These are phyloP conservation scores for Helicolenus hilgendorfi DNA, from an alignment of 2,797 vertebrate genomes.

Conservation along the genomic window DNA sequence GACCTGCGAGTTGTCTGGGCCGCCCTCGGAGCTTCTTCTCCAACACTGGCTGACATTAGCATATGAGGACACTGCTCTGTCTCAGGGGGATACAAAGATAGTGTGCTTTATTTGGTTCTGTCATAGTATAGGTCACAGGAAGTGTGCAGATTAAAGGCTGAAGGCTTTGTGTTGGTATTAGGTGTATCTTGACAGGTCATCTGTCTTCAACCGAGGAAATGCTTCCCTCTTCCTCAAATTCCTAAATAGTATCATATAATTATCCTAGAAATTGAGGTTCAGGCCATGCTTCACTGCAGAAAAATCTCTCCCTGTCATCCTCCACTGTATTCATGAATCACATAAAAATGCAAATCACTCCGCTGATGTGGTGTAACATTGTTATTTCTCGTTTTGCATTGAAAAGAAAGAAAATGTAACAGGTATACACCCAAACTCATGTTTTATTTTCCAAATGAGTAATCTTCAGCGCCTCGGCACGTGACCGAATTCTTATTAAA, in stretches of 20 bases:
- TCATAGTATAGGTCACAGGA: slow-evolving; percentile 78
- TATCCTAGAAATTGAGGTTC: slow-evolving; percentile 75
- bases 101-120: slow-evolving; percentile 85
- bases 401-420: slow-evolving; percentile 39
- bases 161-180: slow-evolving; percentile 77
- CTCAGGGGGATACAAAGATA: slow-evolving; percentile 83
- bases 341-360: slow-evolving; percentile 84
- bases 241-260: slow-evolving; percentile 80
- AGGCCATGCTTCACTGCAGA: slow-evolving; percentile 63
- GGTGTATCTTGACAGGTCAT: slow-evolving; percentile 82
- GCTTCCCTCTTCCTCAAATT: slow-evolving; percentile 67
- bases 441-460: slow-evolving; percentile 45
- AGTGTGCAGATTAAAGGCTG: slow-evolving; percentile 82
- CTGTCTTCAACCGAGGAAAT: slow-evolving; percentile 69
- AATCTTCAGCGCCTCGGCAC: background rate
- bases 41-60: slow-evolving; percentile 83
- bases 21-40: slow-evolving; percentile 82
- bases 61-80: slow-evolving; percentile 82
- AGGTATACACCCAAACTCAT: slow-evolving; percentile 37
- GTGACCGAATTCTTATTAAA: slow-evolving; percentile 53
- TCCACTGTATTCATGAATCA: slow-evolving; percentile 67
- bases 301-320: slow-evolving; percentile 40
- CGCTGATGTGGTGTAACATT: slow-evolving; percentile 62
- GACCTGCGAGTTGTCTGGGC: slow-evolving; percentile 87
- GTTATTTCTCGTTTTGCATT: slow-evolving; percentile 59